Base-by-base conservation (phyloP, 2,113 vertebrate species). In the Tetrao urogallus region DNA sequence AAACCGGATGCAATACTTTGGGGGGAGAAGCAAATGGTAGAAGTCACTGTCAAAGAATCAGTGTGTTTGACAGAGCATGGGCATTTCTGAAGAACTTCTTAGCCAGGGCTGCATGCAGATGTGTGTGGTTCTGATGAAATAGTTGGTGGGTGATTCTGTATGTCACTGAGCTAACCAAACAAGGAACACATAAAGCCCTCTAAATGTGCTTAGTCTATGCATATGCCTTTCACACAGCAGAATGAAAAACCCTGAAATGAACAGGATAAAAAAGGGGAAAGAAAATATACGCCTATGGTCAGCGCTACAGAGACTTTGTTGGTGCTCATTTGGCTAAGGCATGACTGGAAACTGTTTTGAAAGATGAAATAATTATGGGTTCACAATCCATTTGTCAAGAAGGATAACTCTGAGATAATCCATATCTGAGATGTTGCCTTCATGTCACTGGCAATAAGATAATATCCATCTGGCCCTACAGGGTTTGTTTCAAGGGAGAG, bases 361-460 rank as follows among this genome's bases (percentile, higher is more conserved):
- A 74, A 70, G 50, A 36, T 36, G 9, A 13, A 89, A 50, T 0
- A 0, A 9, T 38, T 38, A 38, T 40, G 57, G 30, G 56, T 86
- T 92, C 91, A 83, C 60, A 91, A 34, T 47, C 87, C 16, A 13
- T 88, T 74, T 91, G 64, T 94, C 84, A 86, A 17, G 87, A 64
- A 64, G 82, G 91, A 74, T 83, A 89, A 92, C 74, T 94, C 60
- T 1, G 82, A 78, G 61, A 61, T 84, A 87, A 88, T 79, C 89
- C 27, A 0, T 48, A 78, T 40, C 61, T 25, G 56, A 60, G 75
- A 56, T 65, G 63, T 63, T 80, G 82, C 80, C 77, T 92, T 42
- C 0, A 0, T 73, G 66, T 66, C 73, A 47, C 69, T 19, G 28
- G 80, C 56, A 71, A 20, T 64, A 74, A 52, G 69, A 57, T 56